Evolutionary conservation across 1,140 invertebrate genomes (phyloP), one percentile per base, ranked within the genome.

Genomic region (Aphaenogaster rudis): DNA sequence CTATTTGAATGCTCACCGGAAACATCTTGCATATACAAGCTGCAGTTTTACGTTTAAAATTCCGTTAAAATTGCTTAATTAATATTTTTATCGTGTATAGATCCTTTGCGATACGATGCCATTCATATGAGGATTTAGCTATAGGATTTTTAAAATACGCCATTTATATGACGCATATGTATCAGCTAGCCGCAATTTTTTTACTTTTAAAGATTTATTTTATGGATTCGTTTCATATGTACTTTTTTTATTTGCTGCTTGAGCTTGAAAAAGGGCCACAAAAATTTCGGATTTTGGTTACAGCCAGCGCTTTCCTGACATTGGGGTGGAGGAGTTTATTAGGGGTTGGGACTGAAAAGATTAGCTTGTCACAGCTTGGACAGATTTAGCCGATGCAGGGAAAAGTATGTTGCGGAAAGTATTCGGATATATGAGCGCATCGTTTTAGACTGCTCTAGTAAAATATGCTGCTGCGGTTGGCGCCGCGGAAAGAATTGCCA

Each of bases 321-420:
- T 45, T 9, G 21, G 15, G 17, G 15, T 36, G 45, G 11, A 28
- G 28, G 28, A 17, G 17, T 66, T 79, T 79, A 66, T 78, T 78
- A 79, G 59, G 59, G 42, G 3, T 57, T 71, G 36, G 7, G 57
- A 84, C n/a, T 39, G 28, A 63, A 42, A 57, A 84, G 80, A 74
- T 50, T 50, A 84, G 57, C 66, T 82, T 74, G 42, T 76, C 69
- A 74, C 15, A 48, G 67, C 42, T 50, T 50, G 66, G 54, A 76
- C 54, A 84, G 80, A 76, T 84, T 82, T 61, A 84, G 42, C n/a
- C 80, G 54, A 45, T 84, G 54, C 54, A 13, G 28, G n/a, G 80
- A 50, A 61, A 84, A 76, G 33, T 84, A 84, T 74, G 52, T 82
- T 74, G 80, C 67, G 42, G 67, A 76, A 84, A 76, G 54, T 84